Conservation (phyloP, 2,113 vertebrate species). For the Cryptotis parvus region DNA sequence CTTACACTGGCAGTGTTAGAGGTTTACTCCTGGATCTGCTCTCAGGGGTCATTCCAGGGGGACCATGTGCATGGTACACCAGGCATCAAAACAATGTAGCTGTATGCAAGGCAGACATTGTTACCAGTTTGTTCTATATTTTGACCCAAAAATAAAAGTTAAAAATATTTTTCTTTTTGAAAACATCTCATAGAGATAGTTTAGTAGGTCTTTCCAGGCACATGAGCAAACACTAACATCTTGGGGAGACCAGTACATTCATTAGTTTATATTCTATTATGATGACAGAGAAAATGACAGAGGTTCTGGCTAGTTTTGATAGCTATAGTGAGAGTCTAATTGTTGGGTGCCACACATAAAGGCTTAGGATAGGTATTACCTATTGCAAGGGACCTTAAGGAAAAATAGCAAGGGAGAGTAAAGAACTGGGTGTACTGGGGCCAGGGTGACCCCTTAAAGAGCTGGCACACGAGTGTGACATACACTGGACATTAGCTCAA, state of each 20-base stretch:
- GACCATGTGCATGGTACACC: no score
- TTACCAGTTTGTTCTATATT: background rate
- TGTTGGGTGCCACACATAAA: background rate
- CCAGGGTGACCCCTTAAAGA: background rate
- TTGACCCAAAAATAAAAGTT: no score
- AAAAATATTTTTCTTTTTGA: no score
- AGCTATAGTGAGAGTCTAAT: background rate
- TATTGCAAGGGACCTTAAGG: background rate
- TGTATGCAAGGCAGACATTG: no score
- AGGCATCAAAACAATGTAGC: no score
- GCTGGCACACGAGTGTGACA: no score
- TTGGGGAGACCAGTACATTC: background rate
- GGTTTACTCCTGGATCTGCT: no score
- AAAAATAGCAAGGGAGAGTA: background rate
- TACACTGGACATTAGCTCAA: no score
- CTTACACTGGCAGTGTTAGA: no score
- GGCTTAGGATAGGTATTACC: background rate
- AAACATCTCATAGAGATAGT: no score
- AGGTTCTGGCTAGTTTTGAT: background rate
- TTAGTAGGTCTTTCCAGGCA: no score
- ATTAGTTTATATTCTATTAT: background rate
- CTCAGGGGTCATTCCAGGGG: no score
- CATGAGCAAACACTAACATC: background rate
- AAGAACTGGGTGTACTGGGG: background rate
- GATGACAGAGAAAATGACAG: constrained; percentile 2